Base-by-base conservation (phyloP, 1,140 invertebrate genomes). In the Ruditapes philippinarum region DNA sequence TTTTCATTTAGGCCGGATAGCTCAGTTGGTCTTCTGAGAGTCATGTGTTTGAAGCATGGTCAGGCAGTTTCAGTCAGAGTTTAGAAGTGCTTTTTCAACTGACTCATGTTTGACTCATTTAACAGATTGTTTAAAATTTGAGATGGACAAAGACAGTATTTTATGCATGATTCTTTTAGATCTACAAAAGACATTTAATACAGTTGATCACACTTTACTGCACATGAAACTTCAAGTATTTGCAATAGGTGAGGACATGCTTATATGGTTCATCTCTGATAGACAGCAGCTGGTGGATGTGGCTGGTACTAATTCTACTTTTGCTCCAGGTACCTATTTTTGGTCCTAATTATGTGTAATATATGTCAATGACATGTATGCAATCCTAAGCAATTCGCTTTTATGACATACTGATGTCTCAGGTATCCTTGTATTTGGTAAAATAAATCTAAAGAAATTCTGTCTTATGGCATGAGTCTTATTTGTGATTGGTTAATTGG, bases 161-260 rank as follows among this genome's bases (percentile, higher is more conserved):
- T 28, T 57, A 31, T 51, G 54, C 22, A 81, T 81, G 73, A 42
- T 76, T 40, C n/a, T 76, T 42, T 45, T 76, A 28, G 73, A 45
- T n/a, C 25, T 76, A 25, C 73, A 76, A 31, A 76, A 76, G 25
- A 38, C 73, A 19, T 76, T 76, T 42, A n/a, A 85, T 60, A 91
- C 86, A 60, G 90, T 86, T 28, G 62, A 89, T 54, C 76, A 89
- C 51, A 19, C 76, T n/a, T n/a, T n/a, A n/a, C n/a, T n/a, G n/a
- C n/a, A n/a, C n/a, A n/a, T n/a, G 28, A 28, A 38, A 17, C 11
- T 54, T 4, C 12, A 54, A 54, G 51, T 4, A 3, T 54, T 19
- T 11, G 60, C 60, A 42, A 36, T 65, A 38, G 22, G 25, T 42
- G 4, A 40, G 17, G 22, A 42, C n/a, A 25, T 38, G 4, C 1